phyloP scores from a whole-genome alignment of 2,797 vertebrate species.

The Crossoptilon crossoptilon region DNA sequence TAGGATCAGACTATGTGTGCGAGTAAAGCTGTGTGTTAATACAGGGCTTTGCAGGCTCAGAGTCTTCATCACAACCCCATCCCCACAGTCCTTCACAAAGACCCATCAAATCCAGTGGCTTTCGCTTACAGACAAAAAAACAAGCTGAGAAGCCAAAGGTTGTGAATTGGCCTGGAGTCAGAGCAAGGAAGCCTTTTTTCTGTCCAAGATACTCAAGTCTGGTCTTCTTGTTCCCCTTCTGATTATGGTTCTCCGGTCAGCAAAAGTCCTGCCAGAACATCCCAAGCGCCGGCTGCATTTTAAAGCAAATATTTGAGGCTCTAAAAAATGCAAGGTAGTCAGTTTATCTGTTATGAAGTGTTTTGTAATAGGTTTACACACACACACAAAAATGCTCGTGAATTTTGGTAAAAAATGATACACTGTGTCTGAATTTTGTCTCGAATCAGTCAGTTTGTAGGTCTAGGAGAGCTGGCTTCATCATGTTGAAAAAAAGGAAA shows the following conservation, averaged over 20 bases:
- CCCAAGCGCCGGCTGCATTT: background rate
- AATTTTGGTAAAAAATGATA: constrained; percentile 28
- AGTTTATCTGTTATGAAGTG: constrained; percentile 21
- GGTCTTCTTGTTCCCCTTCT: background rate
- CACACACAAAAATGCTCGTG: background rate
- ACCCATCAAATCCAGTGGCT: background rate
- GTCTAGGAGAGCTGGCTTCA: constrained; percentile 28
- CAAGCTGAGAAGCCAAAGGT: background rate
- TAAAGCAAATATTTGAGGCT: background rate
- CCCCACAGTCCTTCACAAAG: background rate
- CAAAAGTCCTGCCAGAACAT: background rate
- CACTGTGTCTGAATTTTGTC: constrained; percentile 19
- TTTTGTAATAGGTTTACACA: background rate
- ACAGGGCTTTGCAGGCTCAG: background rate
- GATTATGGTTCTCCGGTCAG: background rate
- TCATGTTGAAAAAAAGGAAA: constrained; percentile 47
- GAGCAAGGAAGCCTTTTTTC: background rate
- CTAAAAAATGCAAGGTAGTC: background rate
- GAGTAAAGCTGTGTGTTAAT: background rate
- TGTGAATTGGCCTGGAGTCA: constrained; percentile 35
- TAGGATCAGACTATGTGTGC: background rate
- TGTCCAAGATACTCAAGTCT: background rate
- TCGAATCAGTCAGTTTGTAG: background rate
- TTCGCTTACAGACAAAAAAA: constrained; percentile 46
- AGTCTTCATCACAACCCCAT: background rate